Conservation (phyloP, 2,797 vertebrate species). For the Sardinella longiceps region DNA sequence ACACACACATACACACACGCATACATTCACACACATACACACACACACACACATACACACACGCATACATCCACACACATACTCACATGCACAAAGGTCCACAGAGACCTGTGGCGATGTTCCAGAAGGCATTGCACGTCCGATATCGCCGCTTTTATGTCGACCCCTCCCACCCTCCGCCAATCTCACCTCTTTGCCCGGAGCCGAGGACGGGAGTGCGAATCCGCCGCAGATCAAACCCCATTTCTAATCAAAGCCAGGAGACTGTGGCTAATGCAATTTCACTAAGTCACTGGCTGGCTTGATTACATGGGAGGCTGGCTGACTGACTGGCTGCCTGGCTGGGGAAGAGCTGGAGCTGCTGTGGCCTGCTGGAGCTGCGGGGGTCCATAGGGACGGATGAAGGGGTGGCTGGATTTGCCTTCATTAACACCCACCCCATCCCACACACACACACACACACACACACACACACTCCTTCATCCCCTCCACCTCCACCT, state of each 20-base stretch:
- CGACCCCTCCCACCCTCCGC: constrained; percentile 55
- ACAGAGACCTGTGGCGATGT: constrained; percentile 49
- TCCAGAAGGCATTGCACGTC: constrained; percentile 59
- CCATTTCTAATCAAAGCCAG: constrained; percentile 79
- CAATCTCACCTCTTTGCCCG: constrained; percentile 19
- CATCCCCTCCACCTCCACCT: no score
- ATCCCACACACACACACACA: no score
- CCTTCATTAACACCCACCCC: neutral
- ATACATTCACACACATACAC: neutral
- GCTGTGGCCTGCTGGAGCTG: neutral
- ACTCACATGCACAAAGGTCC: constrained; percentile 9
- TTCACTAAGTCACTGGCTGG: constrained; percentile 84
- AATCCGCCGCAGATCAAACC: constrained; percentile 77
- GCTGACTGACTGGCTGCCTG: constrained; percentile 43
- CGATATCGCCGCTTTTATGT: neutral
- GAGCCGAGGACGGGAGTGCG: constrained; percentile 47
- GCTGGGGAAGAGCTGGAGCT: constrained; percentile 19
- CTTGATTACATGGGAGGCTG: constrained; percentile 80
- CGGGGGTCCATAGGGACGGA: neutral
- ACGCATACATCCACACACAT: neutral
- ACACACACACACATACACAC: neutral
- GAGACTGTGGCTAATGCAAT: constrained; percentile 85
- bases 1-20: constrained; percentile 17
- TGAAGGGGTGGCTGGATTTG: neutral
- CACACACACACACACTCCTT: no score